A percentile compares a stretch with the other conserved stretches of the same genome.
Evolutionary conservation across 2,888 invertebrate species (phyloP).

Genomic region (Buathra laborator): DNA sequence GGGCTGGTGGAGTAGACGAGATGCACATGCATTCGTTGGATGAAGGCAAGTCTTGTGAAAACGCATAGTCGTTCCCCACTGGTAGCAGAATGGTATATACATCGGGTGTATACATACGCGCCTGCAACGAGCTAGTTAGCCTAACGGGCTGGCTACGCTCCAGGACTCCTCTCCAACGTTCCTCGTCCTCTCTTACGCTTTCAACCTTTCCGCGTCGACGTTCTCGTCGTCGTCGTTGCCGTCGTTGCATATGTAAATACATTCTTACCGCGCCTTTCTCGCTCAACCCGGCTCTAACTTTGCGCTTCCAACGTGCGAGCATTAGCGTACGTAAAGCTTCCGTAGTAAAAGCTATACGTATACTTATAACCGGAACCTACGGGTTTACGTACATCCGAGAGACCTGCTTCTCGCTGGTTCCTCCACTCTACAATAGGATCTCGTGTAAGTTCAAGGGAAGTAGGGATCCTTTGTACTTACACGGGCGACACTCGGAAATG

Average conservation of each 20-base stretch:
- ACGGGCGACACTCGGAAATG: background rate
- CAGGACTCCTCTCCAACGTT: constrained; percentile 68
- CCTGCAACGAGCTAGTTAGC: constrained; percentile 79
- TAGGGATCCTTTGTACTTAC: background rate
- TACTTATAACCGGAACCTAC: constrained; percentile 37
- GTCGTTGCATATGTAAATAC: constrained; percentile 79
- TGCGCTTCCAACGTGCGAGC: constrained; percentile 45
- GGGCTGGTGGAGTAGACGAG: background rate
- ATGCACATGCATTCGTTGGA: constrained; percentile 38
- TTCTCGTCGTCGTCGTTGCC: constrained; percentile 55
- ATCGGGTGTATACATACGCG: constrained; percentile 61
- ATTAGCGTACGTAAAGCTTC: constrained; percentile 44
- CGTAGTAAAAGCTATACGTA: constrained; percentile 34
- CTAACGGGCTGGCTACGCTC: constrained; percentile 80
- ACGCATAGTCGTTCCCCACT: constrained; percentile 21
- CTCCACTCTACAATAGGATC: background rate
- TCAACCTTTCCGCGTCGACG: constrained; percentile 27
- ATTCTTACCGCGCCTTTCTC: constrained; percentile 67
- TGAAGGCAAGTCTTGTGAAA: constrained; percentile 30
- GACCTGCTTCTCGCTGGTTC: background rate
- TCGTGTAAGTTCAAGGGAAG: background rate
- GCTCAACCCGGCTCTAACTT: constrained; percentile 43
- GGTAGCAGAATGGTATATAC: constrained; percentile 35
- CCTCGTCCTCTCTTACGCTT: constrained; percentile 22
- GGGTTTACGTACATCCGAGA: constrained; percentile 34